phyloP scores from a whole-genome alignment of 1,140 invertebrate genomes.

The Elymnias hypermnestra region DNA sequence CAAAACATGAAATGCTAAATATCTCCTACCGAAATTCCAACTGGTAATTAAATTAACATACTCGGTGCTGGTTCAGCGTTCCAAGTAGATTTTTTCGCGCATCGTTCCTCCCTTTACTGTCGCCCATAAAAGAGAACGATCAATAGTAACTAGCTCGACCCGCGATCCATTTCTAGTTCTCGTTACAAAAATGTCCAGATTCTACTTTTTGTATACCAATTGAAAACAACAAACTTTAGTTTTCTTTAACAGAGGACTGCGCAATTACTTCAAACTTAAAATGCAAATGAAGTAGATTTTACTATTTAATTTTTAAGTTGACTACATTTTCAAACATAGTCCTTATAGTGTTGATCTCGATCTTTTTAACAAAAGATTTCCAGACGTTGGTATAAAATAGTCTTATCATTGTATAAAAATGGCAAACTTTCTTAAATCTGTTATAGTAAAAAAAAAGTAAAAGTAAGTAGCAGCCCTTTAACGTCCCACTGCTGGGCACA shows the following conservation, averaged over 20 bases:
- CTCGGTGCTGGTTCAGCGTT: constrained; percentile 27
- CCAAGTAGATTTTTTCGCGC: constrained; percentile 32
- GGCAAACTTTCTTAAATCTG: too few species aligned
- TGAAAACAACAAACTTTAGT: neutral
- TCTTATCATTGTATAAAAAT: too few species aligned
- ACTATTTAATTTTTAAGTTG: constrained; percentile 1
- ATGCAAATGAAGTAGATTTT: constrained; percentile 9
- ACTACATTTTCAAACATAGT: too few species aligned
- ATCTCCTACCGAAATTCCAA: constrained; percentile 18
- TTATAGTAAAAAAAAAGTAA: too few species aligned
- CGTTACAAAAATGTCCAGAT: constrained; percentile 32
- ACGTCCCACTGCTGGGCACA: too few species aligned
- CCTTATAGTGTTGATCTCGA: too few species aligned
- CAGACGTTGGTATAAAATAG: too few species aligned
- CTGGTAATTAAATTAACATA: constrained; percentile 47
- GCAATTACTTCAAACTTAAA: constrained; percentile 11
- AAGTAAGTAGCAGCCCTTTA: too few species aligned
- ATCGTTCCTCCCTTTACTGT: constrained; percentile 34
- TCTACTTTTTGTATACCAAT: constrained; percentile 24
- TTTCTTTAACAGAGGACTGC: neutral
- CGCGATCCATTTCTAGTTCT: constrained; percentile 21
- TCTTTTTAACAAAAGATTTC: too few species aligned
- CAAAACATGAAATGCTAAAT: too few species aligned
- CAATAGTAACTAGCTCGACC: constrained; percentile 35
- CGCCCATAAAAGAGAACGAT: constrained; percentile 39